phyloP scores from a whole-genome alignment of 2,113 vertebrate genomes.

The Parotia lawesii region DNA sequence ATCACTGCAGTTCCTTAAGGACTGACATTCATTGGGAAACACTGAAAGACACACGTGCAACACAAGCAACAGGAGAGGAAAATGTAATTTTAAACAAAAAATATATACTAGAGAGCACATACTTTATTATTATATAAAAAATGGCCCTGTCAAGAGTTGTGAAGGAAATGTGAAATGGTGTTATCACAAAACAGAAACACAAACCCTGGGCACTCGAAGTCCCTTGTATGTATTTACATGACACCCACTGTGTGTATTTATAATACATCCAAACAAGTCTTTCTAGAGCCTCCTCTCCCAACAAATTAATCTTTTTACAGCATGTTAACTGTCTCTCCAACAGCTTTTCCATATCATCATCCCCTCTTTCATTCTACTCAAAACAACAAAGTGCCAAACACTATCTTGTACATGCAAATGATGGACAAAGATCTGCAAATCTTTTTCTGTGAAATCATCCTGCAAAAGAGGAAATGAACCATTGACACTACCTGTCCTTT shows the following conservation, averaged over 20 bases:
- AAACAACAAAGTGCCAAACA: not conserved
- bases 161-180: not conserved
- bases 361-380: not conserved
- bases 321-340: not conserved
- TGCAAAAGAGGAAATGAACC: not conserved
- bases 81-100: not conserved
- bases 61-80: not conserved
- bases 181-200: not conserved
- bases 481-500: conserved; percentile 85
- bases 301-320: not conserved
- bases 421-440: not conserved
- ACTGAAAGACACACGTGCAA: not conserved
- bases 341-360: not conserved
- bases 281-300: not conserved
- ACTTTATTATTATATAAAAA: not conserved
- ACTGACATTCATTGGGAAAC: not conserved
- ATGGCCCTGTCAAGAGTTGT: not conserved
- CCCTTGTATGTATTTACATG: not conserved
- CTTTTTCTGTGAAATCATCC: not conserved
- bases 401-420: not conserved
- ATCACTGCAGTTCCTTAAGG: not conserved
- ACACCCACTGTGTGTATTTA: not conserved
- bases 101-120: not conserved
- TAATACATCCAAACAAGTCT: not conserved
- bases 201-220: not conserved